These are phyloP conservation scores for Isotomurus palustris DNA, from an alignment of 2,888 invertebrate genomes.

Conservation along the genomic window DNA sequence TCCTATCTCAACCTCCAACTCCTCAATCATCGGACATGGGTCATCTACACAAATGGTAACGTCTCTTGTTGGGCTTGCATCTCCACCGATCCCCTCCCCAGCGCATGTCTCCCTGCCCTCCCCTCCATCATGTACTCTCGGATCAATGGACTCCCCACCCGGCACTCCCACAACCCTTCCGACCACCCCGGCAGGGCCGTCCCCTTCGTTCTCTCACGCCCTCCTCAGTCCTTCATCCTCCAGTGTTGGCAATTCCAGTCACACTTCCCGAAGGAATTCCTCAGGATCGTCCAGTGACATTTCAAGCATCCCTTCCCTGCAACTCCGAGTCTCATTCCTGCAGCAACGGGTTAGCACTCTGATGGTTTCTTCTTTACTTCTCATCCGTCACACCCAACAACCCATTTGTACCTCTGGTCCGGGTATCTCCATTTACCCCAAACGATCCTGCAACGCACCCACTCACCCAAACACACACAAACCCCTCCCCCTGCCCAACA, in stretches of 20 bases:
- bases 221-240: conserved; percentile 35
- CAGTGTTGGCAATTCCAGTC: conserved; percentile 36
- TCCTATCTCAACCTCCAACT: conserved; percentile 30
- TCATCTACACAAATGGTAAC: conserved; percentile 46
- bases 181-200: conserved; percentile 30
- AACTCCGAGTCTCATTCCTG: conserved; percentile 66
- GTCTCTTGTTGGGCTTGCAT: conserved; percentile 44
- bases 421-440: conserved; percentile 1
- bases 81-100: conserved; percentile 36
- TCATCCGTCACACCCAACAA: conserved; percentile 14
- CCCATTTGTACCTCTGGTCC: not conserved
- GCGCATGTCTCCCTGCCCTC: conserved; percentile 39
- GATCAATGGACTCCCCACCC: conserved; percentile 40
- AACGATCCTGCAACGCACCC: not conserved
- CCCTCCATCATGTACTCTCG: conserved; percentile 39
- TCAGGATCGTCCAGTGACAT: conserved; percentile 53
- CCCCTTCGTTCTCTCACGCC: conserved; percentile 29
- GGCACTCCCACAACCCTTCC: conserved; percentile 38
- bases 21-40: conserved; percentile 34
- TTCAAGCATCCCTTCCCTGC: conserved; percentile 56
- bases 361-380: conserved; percentile 37
- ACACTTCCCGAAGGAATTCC: conserved; percentile 39
- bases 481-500: conserved; percentile 27
- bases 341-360: conserved; percentile 77
- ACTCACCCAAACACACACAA: conserved; percentile 8